Conservation (phyloP, 2,113 vertebrate genomes). For the Ophthalmolycus amberensis region DNA sequence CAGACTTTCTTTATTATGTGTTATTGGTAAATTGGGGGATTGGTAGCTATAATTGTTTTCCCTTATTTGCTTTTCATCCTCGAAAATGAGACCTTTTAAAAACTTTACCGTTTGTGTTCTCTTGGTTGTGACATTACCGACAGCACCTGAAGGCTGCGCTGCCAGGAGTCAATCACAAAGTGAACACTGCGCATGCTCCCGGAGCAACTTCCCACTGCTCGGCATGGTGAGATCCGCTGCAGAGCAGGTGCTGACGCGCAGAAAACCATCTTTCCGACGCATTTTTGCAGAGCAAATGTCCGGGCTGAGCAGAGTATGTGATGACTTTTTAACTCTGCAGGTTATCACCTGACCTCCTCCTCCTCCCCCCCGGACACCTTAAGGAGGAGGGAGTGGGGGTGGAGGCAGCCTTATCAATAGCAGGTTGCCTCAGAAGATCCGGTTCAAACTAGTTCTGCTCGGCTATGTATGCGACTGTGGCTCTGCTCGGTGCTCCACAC, state of each 20-base stretch:
- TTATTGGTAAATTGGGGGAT: not conserved
- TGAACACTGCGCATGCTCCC: conserved; percentile 57
- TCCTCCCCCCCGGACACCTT: conserved; percentile 32
- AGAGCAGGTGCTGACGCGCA: conserved; percentile 68
- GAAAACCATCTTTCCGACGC: conserved; percentile 33
- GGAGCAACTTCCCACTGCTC: conserved; percentile 30
- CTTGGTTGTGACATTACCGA: conserved; percentile 11
- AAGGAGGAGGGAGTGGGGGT: conserved; percentile 57
- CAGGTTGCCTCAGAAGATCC: conserved; percentile 72
- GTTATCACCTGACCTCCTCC: conserved; percentile 6
- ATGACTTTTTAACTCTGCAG: conserved; percentile 24
- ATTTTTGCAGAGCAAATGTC: conserved; percentile 19
- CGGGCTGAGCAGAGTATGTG: not conserved
- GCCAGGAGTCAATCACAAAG: not conserved
- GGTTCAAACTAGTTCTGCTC: conserved; percentile 82
- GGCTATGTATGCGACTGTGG: conserved; percentile 30
- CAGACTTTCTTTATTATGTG: not conserved
- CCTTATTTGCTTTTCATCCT: not conserved
- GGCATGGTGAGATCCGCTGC: conserved; percentile 19
- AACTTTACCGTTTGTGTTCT: not conserved
- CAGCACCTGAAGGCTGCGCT: conserved; percentile 54
- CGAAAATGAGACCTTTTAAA: not conserved
- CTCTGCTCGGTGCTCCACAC: not conserved
- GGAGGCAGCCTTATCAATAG: conserved; percentile 70
- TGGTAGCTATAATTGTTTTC: not conserved